Base-by-base conservation (phyloP, 2,113 vertebrate genomes). In the Plectropomus leopardus region DNA sequence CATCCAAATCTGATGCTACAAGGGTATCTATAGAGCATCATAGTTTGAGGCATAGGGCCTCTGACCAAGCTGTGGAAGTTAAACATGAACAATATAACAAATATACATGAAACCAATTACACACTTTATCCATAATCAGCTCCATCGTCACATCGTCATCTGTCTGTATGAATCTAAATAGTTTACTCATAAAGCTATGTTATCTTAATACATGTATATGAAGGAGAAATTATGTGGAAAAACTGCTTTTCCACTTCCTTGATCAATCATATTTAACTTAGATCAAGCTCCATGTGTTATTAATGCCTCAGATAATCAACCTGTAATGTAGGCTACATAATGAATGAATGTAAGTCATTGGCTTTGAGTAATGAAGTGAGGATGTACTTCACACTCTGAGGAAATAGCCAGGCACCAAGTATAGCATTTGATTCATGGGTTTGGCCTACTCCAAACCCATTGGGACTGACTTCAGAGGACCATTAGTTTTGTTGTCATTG, bases 401-500 rank as follows among this genome's bases (percentile, higher is more conserved):
- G 81, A 79, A 86, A 87, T 78, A 67, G 74, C 77, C n/a, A 44
- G 32, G 75, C 88, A 60, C 83, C 83, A 84, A 87, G 87, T 88
- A 80, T 80, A 84, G 89, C 68, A 4, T 81, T 86, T 92, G 91
- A 93, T 92, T 92, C 90, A 93, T 92, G 84, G 66, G 36, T 80
- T 87, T 83, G 89, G 90, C 91, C 87, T 88, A 72, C 83, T 88
- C 80, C 55, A 19, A 87, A 69, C 80, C 90, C 85, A 75, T 28
- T 63, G 90, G 90, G 90, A 89, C 75, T 32, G 72, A 81, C 72
- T 78, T 67, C 79, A 48, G 87, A 84, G 79, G 78, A 81, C 78
- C 92, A 93, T 91, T 91, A 88, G 70, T 92, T 92, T 76, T 83
- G 90, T 86, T 92, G 88, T 92, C 91, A 82, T 88, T 89, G 81